Percentiles rank a stretch among this genome's conserved stretches.
phyloP scores from a whole-genome alignment of 2,113 vertebrate genomes.

The Mohoua ochrocephala region DNA sequence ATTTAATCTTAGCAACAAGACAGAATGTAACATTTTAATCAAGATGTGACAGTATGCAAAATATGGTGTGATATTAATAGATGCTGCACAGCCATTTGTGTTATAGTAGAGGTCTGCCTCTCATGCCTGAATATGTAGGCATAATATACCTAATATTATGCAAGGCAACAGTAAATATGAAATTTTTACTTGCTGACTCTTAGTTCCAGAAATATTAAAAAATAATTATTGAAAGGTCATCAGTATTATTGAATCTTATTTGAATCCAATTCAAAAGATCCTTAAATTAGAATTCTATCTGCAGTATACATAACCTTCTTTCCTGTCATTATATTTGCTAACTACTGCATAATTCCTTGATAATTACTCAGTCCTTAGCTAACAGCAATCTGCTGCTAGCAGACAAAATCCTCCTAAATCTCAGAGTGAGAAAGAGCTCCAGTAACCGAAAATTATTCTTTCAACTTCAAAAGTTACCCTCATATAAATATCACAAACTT shows the following conservation, averaged over 20 bases:
- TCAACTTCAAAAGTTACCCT: neutral
- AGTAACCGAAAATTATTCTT: neutral
- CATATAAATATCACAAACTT: neutral
- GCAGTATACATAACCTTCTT: neutral
- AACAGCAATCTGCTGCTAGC: neutral
- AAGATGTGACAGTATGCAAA: neutral
- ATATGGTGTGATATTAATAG: neutral
- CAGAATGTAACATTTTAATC: neutral
- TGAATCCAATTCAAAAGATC: neutral
- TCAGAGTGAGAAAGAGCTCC: neutral
- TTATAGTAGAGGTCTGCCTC: neutral
- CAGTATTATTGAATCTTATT: neutral
- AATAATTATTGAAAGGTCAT: constrained; percentile 20
- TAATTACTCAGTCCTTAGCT: constrained; percentile 19
- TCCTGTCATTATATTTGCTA: constrained; percentile 19
- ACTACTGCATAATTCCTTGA: constrained; percentile 25
- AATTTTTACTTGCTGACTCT: neutral
- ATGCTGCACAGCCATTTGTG: neutral
- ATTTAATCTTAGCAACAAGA: neutral
- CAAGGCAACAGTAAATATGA: neutral
- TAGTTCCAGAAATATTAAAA: neutral
- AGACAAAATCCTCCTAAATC: neutral
- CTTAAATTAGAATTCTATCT: constrained; percentile 26
- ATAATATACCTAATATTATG: neutral
- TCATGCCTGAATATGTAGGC: neutral